These are phyloP conservation scores for Nysson spinosus DNA, from an alignment of 2,888 invertebrate species.

Conservation along the genomic window DNA sequence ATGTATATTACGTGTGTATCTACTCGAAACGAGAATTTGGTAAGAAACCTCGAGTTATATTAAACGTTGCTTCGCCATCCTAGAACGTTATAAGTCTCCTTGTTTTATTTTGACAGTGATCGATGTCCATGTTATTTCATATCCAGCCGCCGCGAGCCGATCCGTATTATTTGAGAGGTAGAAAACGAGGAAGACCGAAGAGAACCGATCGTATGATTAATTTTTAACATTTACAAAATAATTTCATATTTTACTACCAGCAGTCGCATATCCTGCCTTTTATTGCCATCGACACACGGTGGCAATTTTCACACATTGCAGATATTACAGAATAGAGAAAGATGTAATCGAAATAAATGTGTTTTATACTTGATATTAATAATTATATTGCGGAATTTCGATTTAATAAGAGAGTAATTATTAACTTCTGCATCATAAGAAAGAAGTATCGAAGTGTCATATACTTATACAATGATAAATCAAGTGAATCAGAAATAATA, in stretches of 20 bases:
- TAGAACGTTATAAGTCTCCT: slow-evolving; percentile 35
- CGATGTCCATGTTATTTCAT: slow-evolving; percentile 59
- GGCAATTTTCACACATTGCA: too few species aligned
- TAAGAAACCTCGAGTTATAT: slow-evolving; percentile 50
- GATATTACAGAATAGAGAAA: too few species aligned
- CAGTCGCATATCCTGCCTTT: background rate
- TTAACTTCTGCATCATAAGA: too few species aligned
- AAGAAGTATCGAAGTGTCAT: too few species aligned
- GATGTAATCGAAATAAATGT: too few species aligned
- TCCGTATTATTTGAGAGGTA: slow-evolving; percentile 46
- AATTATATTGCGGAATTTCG: too few species aligned
- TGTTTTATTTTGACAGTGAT: slow-evolving; percentile 60
- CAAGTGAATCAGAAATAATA: too few species aligned
- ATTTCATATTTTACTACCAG: slow-evolving; percentile 13
- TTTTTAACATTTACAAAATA: slow-evolving; percentile 10
- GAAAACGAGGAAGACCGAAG: slow-evolving; percentile 9
- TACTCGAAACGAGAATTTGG: slow-evolving; percentile 23
- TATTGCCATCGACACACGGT: too few species aligned
- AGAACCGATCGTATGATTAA: slow-evolving; percentile 29
- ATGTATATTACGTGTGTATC: slow-evolving; percentile 21
- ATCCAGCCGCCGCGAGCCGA: slow-evolving; percentile 49
- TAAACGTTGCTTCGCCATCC: slow-evolving; percentile 50
- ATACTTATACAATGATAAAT: too few species aligned
- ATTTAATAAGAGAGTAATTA: too few species aligned
- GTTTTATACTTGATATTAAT: too few species aligned